phyloP scores from a whole-genome alignment of 2,888 invertebrate species.

The Noctua comes region DNA sequence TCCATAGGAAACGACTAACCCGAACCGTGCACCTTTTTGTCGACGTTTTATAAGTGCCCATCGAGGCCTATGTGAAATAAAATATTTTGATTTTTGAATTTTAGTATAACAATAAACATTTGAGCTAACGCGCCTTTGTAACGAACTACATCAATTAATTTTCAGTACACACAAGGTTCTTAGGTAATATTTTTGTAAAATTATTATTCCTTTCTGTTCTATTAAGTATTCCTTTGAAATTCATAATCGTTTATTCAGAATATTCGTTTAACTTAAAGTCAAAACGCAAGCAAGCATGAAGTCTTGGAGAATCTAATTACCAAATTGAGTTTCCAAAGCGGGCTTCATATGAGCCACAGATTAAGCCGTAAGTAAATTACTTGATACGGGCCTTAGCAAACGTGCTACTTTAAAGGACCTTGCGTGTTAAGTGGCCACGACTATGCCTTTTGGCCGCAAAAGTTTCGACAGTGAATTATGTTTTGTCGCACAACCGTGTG shows the following conservation, averaged over 20 bases:
- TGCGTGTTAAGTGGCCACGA: neutral
- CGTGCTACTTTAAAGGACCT: neutral
- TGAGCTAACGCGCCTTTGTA: neutral
- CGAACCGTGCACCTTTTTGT: no score
- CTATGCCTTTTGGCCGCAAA: neutral
- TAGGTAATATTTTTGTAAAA: neutral
- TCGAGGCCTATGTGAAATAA: no score
- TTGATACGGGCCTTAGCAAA: neutral
- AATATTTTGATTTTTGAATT: no score
- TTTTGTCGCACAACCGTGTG: neutral
- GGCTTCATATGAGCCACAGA: conserved; percentile 21
- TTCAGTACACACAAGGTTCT: neutral
- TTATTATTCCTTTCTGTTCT: neutral
- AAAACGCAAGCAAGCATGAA: conserved; percentile 20
- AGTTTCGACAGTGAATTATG: neutral
- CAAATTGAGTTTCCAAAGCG: conserved; percentile 19
- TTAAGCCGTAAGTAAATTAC: conserved; percentile 31
- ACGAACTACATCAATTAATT: neutral
- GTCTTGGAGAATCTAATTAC: conserved; percentile 30
- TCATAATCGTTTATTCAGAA: neutral
- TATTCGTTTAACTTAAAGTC: conserved; percentile 2
- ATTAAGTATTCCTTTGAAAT: neutral
- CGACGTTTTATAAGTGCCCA: no score
- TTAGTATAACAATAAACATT: neutral
- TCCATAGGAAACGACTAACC: no score